Conservation (phyloP, 92 coral and sea anemone species). For the Zoanthus solanderi region DNA sequence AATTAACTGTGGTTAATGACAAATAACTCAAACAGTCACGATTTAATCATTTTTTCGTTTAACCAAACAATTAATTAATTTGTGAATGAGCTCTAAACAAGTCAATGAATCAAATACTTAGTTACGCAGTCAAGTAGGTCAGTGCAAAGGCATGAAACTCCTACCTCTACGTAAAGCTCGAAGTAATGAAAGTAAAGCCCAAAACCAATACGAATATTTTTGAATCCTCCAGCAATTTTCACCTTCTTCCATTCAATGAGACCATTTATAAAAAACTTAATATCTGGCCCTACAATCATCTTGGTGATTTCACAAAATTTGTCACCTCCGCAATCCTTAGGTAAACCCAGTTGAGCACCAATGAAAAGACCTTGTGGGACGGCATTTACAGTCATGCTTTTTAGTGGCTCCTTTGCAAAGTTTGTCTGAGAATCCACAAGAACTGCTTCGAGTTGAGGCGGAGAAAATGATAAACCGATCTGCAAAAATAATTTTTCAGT, state of each 20-base stretch:
- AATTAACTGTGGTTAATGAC: too few species aligned
- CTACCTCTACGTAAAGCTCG: conserved; percentile 88
- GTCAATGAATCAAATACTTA: too few species aligned
- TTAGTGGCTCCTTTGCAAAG: conserved; percentile 79
- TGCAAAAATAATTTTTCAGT: conserved; percentile 13
- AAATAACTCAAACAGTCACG: too few species aligned
- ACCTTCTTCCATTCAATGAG: conserved; percentile 82
- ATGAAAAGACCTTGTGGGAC: conserved; percentile 74
- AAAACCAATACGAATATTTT: conserved; percentile 78
- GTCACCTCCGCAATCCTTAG: conserved; percentile 92
- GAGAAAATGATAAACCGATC: conserved; percentile 90
- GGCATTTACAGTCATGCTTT: conserved; percentile 54
- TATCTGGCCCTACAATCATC: conserved; percentile 90
- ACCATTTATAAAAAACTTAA: conserved; percentile 82
- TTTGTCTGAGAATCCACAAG: conserved; percentile 55
- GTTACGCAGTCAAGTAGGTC: too few species aligned
- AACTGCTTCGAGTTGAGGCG: conserved; percentile 69
- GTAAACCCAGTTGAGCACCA: conserved; percentile 84
- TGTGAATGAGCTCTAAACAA: neutral
- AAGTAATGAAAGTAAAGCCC: conserved; percentile 85
- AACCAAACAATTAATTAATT: neutral
- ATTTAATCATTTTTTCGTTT: neutral
- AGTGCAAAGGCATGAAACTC: neutral
- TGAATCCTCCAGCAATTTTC: conserved; percentile 79
- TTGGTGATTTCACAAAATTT: conserved; percentile 90